These are phyloP conservation scores for Vidua chalybeata DNA, from an alignment of 2,113 vertebrate genomes.

Conservation along the genomic window DNA sequence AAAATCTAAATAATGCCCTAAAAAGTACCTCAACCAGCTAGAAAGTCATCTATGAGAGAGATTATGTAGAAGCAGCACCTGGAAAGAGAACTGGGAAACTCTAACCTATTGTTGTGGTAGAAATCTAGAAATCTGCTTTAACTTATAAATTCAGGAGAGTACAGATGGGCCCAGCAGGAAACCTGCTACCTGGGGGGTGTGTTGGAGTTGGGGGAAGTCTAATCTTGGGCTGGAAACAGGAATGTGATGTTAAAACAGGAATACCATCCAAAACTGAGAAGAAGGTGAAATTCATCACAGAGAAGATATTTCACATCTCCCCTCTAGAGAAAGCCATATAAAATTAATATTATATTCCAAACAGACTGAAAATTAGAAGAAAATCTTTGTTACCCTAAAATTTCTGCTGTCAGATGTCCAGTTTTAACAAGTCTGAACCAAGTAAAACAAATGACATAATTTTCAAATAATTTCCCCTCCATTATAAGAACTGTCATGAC, in stretches of 20 bases:
- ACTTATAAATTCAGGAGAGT: not conserved
- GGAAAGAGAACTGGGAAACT: not conserved
- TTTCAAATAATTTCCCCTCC: not conserved
- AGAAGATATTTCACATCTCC: not conserved
- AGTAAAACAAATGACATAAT: not conserved
- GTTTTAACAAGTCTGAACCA: not conserved
- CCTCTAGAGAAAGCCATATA: not conserved
- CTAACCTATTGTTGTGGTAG: not conserved
- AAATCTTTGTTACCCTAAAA: not conserved
- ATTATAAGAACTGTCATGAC: not conserved
- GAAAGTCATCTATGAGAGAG: not conserved
- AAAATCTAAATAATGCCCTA: not conserved
- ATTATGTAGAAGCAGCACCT: not conserved
- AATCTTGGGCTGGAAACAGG: not conserved
- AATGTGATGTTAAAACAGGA: not conserved
- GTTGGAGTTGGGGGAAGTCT: not conserved
- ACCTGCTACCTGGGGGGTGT: not conserved
- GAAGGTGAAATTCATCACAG: not conserved
- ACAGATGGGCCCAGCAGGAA: constrained; percentile 12
- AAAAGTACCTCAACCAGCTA: not conserved
- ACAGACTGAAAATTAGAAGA: not conserved
- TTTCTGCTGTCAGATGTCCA: fast-evolving
- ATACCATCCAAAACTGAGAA: not conserved
- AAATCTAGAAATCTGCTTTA: constrained; percentile 3
- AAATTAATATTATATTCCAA: not conserved